Base-by-base conservation (phyloP, 2,888 invertebrate species). In the Drosophila kanekoi region DNA sequence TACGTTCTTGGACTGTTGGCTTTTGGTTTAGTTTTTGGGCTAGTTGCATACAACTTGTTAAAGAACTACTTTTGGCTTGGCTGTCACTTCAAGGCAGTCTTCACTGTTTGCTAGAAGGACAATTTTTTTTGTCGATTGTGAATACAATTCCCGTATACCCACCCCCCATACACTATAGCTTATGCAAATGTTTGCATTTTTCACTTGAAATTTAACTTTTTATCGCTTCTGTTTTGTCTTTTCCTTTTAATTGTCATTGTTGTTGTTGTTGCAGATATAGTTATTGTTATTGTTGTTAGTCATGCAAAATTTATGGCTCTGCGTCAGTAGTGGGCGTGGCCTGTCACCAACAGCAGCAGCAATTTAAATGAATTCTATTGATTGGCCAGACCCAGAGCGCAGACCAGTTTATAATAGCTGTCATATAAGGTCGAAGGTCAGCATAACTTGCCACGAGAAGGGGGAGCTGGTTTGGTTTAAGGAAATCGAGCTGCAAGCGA, bases 131-230 rank as follows among this genome's bases (percentile, higher is more conserved):
- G 76, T 73, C 77, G 73, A 76, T 73, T 57, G 61, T 38, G n/a
- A n/a, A 3, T 28, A 5, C 13, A 14, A 3, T 9, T 33, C 3
- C 10, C 8, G 33, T 4, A 4, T 8, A 4, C 8, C 0, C 16
- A 18, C 32, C 38, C 41, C 45, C 32, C 51, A 16, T 48, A 23
- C 20, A 56, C 33, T 6, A 14, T 37, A 2, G 14, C 14, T 63
- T 83, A 86, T 88, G 87, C 81, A 86, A 88, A 85, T 86, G 77
- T 74, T 87, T 81, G 87, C 74, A 77, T 81, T 86, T 79, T 79
- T 66, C 63, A 77, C 86, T 87, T 79, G 67, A 83, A 80, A 80
- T 82, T 86, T 82, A 86, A 81, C 70, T 78, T 81, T 78, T 72
- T 74, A 67, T 68, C 74, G 67, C 64, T 66, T 67, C 56, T 63